Evolutionary conservation across 2,888 invertebrate genomes (phyloP).

Genomic region (Drosophila kuntzei): DNA sequence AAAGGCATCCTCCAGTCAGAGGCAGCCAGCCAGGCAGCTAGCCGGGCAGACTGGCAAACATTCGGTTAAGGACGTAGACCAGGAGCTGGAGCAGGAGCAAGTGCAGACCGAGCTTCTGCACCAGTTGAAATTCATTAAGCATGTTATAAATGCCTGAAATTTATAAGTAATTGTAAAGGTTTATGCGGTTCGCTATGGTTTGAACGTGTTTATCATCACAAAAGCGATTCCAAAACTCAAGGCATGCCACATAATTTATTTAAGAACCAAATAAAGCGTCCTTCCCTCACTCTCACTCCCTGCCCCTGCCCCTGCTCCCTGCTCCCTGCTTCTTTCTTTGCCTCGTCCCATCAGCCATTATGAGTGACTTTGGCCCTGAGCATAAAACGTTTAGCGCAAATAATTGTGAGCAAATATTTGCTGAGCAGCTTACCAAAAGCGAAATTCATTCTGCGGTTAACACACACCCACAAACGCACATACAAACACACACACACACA

Average conservation of each 20-base stretch:
- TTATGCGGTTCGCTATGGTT: slow-evolving; percentile 71
- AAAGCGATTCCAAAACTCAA: slow-evolving; percentile 40
- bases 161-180: slow-evolving; percentile 80
- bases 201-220: slow-evolving; percentile 76
- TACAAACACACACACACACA: slow-evolving; percentile 20
- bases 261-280: slow-evolving; percentile 68
- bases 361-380: slow-evolving; percentile 39
- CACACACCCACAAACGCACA: slow-evolving; percentile 23
- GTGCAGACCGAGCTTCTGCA: slow-evolving; percentile 46
- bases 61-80: slow-evolving; percentile 19
- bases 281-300: background rate
- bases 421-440: slow-evolving; percentile 38
- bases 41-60: slow-evolving; percentile 29
- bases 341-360: background rate
- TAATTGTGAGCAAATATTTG: slow-evolving; percentile 73
- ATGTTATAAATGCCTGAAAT: slow-evolving; percentile 78
- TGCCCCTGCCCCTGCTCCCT: background rate
- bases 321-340: background rate
- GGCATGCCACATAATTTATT: slow-evolving; percentile 66
- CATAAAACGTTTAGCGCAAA: slow-evolving; percentile 62
- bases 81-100: slow-evolving; percentile 1
- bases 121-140: slow-evolving; percentile 77
- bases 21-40: slow-evolving; percentile 29
- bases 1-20: slow-evolving; percentile 25
- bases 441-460: slow-evolving; percentile 43